These are phyloP conservation scores for Aphyosemion australe DNA, from an alignment of 2,113 vertebrate genomes.

Conservation along the genomic window DNA sequence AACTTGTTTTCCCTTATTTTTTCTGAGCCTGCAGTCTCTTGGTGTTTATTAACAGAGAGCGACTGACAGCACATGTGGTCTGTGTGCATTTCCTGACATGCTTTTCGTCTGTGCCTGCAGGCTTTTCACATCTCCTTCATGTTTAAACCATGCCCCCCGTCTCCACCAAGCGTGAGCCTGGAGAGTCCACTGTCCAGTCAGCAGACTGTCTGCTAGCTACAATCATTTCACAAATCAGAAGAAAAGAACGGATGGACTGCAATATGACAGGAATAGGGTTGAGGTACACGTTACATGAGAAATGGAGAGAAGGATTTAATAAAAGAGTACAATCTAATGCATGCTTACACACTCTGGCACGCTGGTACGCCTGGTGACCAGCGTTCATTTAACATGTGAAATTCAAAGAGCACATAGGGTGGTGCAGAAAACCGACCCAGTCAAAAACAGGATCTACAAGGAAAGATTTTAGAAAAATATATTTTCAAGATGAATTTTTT, in stretches of 20 bases:
- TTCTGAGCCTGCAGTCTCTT: conserved; percentile 8
- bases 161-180: conserved; percentile 63
- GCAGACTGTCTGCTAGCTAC: conserved; percentile 82
- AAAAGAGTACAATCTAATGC: conserved; percentile 58
- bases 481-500: conserved; percentile 63
- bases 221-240: conserved; percentile 24
- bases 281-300: conserved; percentile 8
- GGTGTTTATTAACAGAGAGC: conserved; percentile 43
- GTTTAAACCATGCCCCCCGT: conserved; percentile 74
- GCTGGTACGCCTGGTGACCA: conserved; percentile 40
- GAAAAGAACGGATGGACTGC: conserved; percentile 25
- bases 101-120: conserved; percentile 61
- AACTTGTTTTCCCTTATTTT: conserved; percentile 1
- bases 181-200: conserved; percentile 82
- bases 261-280: conserved; percentile 25
- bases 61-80: conserved; percentile 51
- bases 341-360: conserved; percentile 21
- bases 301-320: conserved; percentile 49
- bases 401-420: conserved; percentile 67
- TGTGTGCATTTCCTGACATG: conserved; percentile 42
- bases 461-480: conserved; percentile 46
- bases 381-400: conserved; percentile 45
- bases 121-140: conserved; percentile 84
- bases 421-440: conserved; percentile 64
- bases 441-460: conserved; percentile 55